A percentile compares a stretch with the other conserved stretches of the same genome.
These are phyloP conservation scores for Rhabdomys pumilio DNA, from an alignment of 2,797 vertebrate species.

Conservation along the genomic window DNA sequence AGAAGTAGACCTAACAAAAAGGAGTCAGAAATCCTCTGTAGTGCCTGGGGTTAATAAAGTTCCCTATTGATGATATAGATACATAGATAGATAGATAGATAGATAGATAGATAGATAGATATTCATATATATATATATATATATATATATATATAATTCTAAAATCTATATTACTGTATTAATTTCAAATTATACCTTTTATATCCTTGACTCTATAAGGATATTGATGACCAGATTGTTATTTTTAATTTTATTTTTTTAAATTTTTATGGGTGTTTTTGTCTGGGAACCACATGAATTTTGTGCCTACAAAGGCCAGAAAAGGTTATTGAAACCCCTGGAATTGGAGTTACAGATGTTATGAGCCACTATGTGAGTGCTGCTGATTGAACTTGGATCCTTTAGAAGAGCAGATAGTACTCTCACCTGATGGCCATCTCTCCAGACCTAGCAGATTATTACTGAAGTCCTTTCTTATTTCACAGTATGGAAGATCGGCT, in stretches of 20 bases:
- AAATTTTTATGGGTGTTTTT: not conserved
- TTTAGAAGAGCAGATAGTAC: not conserved
- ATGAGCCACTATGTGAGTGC: no score
- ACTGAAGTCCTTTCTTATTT: slow-evolving; percentile 26
- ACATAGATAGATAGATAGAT: no score
- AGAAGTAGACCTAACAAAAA: slow-evolving; percentile 20
- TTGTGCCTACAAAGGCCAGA: not conserved
- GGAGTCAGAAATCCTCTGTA: not conserved
- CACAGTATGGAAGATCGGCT: not conserved
- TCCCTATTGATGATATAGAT: not conserved
- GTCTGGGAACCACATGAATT: not conserved
- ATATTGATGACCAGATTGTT: not conserved
- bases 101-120: no score
- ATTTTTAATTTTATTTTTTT: not conserved
- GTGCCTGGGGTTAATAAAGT: not conserved
- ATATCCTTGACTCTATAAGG: not conserved
- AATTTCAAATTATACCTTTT: not conserved
- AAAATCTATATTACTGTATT: not conserved
- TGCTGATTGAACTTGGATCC: not conserved
- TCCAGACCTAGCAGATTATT: not conserved
- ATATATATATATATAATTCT: not conserved
- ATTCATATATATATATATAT: no score
- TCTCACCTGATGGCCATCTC: not conserved
- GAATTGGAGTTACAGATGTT: not conserved
- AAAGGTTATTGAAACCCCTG: not conserved